Evolutionary conservation across 2,888 invertebrate species (phyloP).

Genomic region (Chorisops tibialis): DNA sequence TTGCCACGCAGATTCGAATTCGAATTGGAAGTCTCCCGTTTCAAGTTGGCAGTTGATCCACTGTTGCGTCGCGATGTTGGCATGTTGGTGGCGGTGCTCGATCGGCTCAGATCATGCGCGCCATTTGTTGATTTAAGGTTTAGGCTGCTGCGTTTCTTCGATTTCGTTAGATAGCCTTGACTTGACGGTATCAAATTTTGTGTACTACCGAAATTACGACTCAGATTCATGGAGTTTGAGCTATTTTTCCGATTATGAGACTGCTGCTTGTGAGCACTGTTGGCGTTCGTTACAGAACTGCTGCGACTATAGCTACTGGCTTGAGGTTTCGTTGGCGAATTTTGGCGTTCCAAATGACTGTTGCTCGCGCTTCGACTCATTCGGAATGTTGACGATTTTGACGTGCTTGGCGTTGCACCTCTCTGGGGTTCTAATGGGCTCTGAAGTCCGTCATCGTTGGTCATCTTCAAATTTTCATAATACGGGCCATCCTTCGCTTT

Average conservation of each 20-base stretch:
- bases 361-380: conserved; percentile 46
- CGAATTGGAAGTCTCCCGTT: conserved; percentile 14
- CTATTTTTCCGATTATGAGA: conserved; percentile 31
- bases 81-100: conserved; percentile 12
- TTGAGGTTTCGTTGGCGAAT: conserved; percentile 31
- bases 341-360: conserved; percentile 38
- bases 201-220: conserved; percentile 50
- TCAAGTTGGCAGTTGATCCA: conserved; percentile 47
- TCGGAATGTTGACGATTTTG: conserved; percentile 35
- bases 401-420: conserved; percentile 32
- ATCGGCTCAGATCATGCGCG: conserved; percentile 16
- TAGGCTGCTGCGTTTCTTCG: conserved; percentile 50
- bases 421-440: conserved; percentile 5
- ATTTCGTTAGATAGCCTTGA: conserved; percentile 47
- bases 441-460: conserved; percentile 1
- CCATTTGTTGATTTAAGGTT: conserved; percentile 42
- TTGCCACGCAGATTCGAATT: conserved; percentile 36
- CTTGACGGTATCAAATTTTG: conserved; percentile 49
- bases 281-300: conserved; percentile 43
- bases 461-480: conserved; percentile 36
- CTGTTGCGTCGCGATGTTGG: conserved; percentile 41
- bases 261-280: not conserved
- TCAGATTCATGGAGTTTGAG: conserved; percentile 44
- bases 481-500: conserved; percentile 35
- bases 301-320: conserved; percentile 45